These are phyloP conservation scores for Aplocera efformata DNA, from an alignment of 2,888 invertebrate genomes.

Conservation along the genomic window DNA sequence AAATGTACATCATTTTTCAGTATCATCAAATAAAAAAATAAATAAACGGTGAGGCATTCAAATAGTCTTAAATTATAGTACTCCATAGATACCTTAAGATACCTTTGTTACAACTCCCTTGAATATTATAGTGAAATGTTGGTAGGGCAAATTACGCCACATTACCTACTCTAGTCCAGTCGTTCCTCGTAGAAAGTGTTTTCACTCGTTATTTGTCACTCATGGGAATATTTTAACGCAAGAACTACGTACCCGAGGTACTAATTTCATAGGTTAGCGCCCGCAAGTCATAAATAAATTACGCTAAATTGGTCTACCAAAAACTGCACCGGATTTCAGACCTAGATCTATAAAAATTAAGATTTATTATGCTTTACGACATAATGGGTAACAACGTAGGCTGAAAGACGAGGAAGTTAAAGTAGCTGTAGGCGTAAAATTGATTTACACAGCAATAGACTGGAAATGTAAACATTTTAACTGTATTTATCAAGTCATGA, in stretches of 20 bases:
- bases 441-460: conserved; percentile 6
- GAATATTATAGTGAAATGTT: too few species aligned
- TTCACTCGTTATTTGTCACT: conserved; percentile 3
- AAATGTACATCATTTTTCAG: too few species aligned
- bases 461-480: too few species aligned
- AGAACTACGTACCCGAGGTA: neutral
- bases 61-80: too few species aligned
- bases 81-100: too few species aligned
- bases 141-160: conserved; percentile 1
- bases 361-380: conserved; percentile 10
- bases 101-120: too few species aligned
- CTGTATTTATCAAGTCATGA: too few species aligned
- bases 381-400: conserved; percentile 3
- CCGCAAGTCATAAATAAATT: conserved; percentile 6
- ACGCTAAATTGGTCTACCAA: conserved; percentile 6
- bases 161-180: too few species aligned
- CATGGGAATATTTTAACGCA: conserved; percentile 6
- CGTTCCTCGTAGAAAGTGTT: conserved; percentile 7
- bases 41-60: too few species aligned
- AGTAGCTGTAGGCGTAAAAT: conserved; percentile 9
- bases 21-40: too few species aligned
- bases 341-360: conserved; percentile 4
- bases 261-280: neutral
- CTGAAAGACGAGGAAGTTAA: neutral
- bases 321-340: too few species aligned